These are phyloP conservation scores for Sebastes umbrosus DNA, from an alignment of 2,797 vertebrate genomes.

Conservation along the genomic window DNA sequence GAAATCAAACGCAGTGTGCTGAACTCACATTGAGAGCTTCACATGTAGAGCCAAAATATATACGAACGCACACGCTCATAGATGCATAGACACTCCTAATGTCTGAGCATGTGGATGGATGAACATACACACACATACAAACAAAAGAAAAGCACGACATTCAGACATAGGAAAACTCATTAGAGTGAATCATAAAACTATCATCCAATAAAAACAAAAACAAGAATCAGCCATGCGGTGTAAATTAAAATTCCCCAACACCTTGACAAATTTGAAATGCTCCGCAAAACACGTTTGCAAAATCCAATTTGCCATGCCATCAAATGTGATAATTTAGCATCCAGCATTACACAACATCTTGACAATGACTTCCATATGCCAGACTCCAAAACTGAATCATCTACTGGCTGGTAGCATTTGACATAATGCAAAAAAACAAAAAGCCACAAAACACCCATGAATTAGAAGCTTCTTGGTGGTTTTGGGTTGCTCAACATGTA, in stretches of 20 bases:
- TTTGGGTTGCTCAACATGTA: conserved; percentile 26
- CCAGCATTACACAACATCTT: conserved; percentile 33
- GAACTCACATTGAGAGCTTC: conserved; percentile 8
- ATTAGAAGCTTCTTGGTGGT: conserved; percentile 26
- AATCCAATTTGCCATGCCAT: conserved; percentile 36
- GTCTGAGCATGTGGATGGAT: not conserved
- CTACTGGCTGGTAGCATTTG: conserved; percentile 31
- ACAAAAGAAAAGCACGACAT: not conserved
- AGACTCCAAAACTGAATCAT: conserved; percentile 17
- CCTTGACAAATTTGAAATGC: conserved; percentile 33
- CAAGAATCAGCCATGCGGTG: conserved; percentile 16
- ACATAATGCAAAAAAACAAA: conserved; percentile 13
- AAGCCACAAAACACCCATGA: conserved; percentile 26
- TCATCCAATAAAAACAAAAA: not conserved
- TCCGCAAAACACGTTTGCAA: conserved; percentile 32
- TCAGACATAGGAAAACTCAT: conserved; percentile 10
- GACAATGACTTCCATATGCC: conserved; percentile 39
- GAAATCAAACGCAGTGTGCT: conserved; percentile 35
- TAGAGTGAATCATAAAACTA: conserved; percentile 21
- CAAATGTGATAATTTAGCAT: conserved; percentile 40
- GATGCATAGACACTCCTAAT: not conserved
- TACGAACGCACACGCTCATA: not conserved
- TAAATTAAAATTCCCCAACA: conserved; percentile 41
- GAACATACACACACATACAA: not conserved
- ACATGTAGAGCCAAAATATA: conserved; percentile 29